These are phyloP conservation scores for Rana temporaria DNA, from an alignment of 2,113 vertebrate genomes.

Conservation along the genomic window DNA sequence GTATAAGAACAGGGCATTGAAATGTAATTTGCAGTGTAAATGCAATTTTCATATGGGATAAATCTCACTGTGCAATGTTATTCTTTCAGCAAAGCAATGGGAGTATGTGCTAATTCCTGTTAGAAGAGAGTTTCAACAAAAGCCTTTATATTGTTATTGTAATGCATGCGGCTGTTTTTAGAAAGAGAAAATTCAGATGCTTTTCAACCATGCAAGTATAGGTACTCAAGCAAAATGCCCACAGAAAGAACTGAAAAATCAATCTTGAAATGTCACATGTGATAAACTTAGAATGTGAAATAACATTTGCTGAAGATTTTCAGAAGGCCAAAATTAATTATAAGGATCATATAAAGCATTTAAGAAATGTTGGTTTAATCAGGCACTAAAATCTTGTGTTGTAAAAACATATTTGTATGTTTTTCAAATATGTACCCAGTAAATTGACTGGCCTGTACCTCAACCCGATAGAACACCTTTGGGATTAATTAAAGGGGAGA, in stretches of 20 bases:
- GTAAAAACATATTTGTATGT: too few species aligned
- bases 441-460: too few species aligned
- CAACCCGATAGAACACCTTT: too few species aligned
- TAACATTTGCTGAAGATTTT: not conserved
- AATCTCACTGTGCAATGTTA: slow-evolving; percentile 27
- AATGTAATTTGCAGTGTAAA: slow-evolving; percentile 32
- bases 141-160: slow-evolving; percentile 19
- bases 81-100: slow-evolving; percentile 19
- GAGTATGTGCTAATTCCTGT: slow-evolving; percentile 47
- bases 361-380: not conserved
- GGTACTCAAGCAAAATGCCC: not conserved
- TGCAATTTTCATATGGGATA: slow-evolving; percentile 44
- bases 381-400: not conserved
- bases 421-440: too few species aligned
- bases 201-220: not conserved
- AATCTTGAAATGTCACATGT: not conserved
- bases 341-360: not conserved
- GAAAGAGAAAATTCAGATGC: not conserved
- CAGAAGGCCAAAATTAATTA: not conserved
- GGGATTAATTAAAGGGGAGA: too few species aligned
- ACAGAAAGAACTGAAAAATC: not conserved
- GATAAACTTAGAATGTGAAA: not conserved
- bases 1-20: slow-evolving; percentile 33
- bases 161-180: not conserved
- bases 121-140: slow-evolving; percentile 14